phyloP scores from a whole-genome alignment of 2,888 invertebrate species.

The Portevinia maculata region DNA sequence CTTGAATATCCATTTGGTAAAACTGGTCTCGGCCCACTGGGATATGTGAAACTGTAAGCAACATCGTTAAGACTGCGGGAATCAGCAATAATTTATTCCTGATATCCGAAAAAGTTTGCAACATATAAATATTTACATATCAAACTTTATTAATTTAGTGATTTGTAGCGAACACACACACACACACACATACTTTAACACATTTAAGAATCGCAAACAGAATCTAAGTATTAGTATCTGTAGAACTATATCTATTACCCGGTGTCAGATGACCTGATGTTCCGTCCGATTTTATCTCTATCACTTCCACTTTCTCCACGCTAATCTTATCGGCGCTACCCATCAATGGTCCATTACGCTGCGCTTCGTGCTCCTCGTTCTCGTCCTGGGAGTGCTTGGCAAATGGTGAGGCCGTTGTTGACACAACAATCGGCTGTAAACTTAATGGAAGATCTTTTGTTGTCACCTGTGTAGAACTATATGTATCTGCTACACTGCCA shows the following conservation, averaged over 20 bases:
- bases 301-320: constrained; percentile 83
- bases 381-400: constrained; percentile 46
- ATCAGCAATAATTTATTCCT: no score
- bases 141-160: no score
- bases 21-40: no score
- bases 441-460: constrained; percentile 76
- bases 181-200: constrained; percentile 24
- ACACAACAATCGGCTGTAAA: constrained; percentile 80
- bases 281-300: constrained; percentile 83
- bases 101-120: no score
- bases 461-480: constrained; percentile 75
- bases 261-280: constrained; percentile 81
- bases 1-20: no score
- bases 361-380: constrained; percentile 42
- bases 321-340: constrained; percentile 77
- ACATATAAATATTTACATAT: no score
- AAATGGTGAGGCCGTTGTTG: constrained; percentile 78
- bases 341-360: constrained; percentile 9
- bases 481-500: constrained; percentile 76
- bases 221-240: constrained; percentile 51
- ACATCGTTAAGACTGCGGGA: no score
- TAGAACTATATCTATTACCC: constrained; percentile 60
- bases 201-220: constrained; percentile 33
- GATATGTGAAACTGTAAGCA: no score
- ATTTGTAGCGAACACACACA: constrained; percentile 8